Evolutionary conservation across 1,140 invertebrate species (phyloP).

Genomic region (Ceratina calcarata): DNA sequence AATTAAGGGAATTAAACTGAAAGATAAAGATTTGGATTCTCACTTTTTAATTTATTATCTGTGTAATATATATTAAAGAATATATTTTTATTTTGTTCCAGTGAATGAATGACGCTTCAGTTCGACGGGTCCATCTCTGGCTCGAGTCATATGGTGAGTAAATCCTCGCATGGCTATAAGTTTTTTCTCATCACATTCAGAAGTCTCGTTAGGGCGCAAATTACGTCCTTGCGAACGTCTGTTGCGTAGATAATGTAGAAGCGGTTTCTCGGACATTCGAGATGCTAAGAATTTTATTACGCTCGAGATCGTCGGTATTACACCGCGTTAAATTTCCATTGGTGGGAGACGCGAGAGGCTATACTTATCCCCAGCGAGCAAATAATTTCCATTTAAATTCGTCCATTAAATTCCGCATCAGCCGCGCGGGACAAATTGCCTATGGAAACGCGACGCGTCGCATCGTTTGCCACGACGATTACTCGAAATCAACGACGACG

Average conservation of each 20-base stretch:
- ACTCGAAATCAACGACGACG: slow-evolving; percentile 14
- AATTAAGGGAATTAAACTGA: too few species aligned
- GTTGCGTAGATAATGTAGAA: background rate
- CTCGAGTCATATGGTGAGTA: slow-evolving; percentile 20
- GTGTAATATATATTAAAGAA: too few species aligned
- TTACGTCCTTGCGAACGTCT: too few species aligned
- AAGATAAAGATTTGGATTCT: too few species aligned
- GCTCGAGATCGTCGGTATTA: too few species aligned
- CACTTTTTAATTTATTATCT: too few species aligned
- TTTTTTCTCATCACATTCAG: too few species aligned
- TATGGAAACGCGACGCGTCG: background rate
- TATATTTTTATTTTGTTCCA: background rate
- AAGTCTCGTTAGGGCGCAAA: too few species aligned
- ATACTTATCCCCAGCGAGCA: background rate
- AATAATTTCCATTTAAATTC: slow-evolving; percentile 27
- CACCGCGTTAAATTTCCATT: background rate
- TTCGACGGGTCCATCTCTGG: background rate
- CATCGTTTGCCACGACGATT: background rate
- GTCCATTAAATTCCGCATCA: background rate
- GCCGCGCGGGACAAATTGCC: background rate
- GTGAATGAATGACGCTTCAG: background rate
- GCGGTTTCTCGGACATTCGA: too few species aligned
- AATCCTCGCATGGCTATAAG: background rate
- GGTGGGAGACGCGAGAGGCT: background rate
- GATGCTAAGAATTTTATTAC: too few species aligned